Evolutionary conservation across 1,140 invertebrate genomes (phyloP), one percentile per base, ranked within the genome.

Genomic region (Platyura marginata): DNA sequence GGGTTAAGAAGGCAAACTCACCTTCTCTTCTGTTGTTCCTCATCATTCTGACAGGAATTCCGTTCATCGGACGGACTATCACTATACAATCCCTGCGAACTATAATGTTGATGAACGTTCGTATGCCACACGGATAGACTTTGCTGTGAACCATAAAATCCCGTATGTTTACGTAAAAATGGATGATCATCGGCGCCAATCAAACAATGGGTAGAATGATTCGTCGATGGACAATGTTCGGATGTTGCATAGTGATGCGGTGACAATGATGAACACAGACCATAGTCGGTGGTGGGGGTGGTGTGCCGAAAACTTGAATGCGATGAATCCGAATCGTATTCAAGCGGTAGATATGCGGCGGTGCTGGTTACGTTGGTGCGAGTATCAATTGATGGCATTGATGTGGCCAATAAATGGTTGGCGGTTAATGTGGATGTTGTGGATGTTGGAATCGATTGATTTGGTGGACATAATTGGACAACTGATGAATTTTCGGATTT

Each of bases 41-140:
- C n/a, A n/a, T n/a, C n/a, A n/a, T n/a, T n/a, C n/a, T n/a, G n/a
- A n/a, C n/a, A n/a, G n/a, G n/a, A n/a, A n/a, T n/a, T n/a, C n/a
- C n/a, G n/a, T n/a, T n/a, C n/a, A n/a, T n/a, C n/a, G n/a, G n/a
- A n/a, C n/a, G n/a, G n/a, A n/a, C n/a, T n/a, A n/a, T n/a, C n/a
- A n/a, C n/a, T n/a, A n/a, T n/a, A n/a, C n/a, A 49, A 34, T 45
- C 53, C 34, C 49, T 52, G 6, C 53, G 53, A 41, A 44, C 48
- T 25, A 56, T 23, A 46, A 22, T 9, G 8, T 13, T 11, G 6
- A 40, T 21, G 6, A 21, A 40, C 6, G 6, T 5, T 20, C 11
- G 38, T 21, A 40, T 40, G 18, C 38, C 38, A 40, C 6, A 40
- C 8, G 13, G 38, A 13, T 40, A 40, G 15, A 22, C 21, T 40